Percentiles rank a stretch among this genome's conserved stretches.
These are phyloP conservation scores for Drosophila tropicalis DNA, from an alignment of 1,140 invertebrate genomes.

Conservation along the genomic window DNA sequence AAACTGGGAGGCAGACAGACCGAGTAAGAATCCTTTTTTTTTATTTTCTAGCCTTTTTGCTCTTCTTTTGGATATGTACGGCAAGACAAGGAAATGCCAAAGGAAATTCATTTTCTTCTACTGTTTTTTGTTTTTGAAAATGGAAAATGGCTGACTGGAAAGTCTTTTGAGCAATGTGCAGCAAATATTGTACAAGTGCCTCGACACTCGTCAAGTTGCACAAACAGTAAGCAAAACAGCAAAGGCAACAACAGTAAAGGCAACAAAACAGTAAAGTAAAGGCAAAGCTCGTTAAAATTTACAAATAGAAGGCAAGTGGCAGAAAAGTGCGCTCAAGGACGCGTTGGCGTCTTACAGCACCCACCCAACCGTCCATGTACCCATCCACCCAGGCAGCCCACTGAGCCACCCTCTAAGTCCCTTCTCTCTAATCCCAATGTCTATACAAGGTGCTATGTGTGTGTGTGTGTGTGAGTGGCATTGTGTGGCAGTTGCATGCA, in stretches of 20 bases:
- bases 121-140: conserved; percentile 36
- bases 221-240: conserved; percentile 66
- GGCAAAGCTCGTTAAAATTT: conserved; percentile 76
- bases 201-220: conserved; percentile 60
- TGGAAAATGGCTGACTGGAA: conserved; percentile 46
- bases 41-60: background rate
- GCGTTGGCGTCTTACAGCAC: conserved; percentile 58
- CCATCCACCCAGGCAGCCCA: background rate
- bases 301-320: conserved; percentile 81
- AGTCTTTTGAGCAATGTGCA: conserved; percentile 56
- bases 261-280: conserved; percentile 32
- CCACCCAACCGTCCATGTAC: background rate
- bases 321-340: conserved; percentile 80
- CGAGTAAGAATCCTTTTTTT: background rate
- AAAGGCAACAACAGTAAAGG: conserved; percentile 40
- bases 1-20: conserved; percentile 7
- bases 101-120: conserved; percentile 68
- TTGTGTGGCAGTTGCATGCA: conserved; percentile 50
- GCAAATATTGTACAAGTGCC: conserved; percentile 72
- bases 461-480: conserved; percentile 22
- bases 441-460: conserved; percentile 25
- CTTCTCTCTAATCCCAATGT: conserved; percentile 24
- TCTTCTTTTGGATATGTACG: conserved; percentile 55
- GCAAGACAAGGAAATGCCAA: conserved; percentile 66
- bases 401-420: background rate